Base-by-base conservation (phyloP, 2,797 vertebrate genomes). In the Sitta carolinensis region DNA sequence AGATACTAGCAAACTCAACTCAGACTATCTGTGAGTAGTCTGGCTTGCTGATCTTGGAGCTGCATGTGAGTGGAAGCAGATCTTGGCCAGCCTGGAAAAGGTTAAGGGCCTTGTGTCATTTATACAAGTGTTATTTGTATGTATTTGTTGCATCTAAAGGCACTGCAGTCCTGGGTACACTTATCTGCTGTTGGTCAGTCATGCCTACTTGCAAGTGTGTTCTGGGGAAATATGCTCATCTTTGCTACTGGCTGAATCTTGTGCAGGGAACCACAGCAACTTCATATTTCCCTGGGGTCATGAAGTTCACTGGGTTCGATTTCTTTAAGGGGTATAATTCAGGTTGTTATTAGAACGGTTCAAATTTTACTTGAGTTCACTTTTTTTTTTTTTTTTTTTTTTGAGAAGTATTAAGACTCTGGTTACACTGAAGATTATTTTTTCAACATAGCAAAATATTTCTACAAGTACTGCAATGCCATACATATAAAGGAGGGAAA, bases 171-270 rank as follows among this genome's bases (percentile, higher is more conserved):
- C 30, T 30, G 30, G 11, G 16, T 42, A 0, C 36, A 6, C 43
- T 87, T 36, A 29, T 38, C 18, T 43, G 6, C 19, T 57, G 7
- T 7, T 59, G 20, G 14, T 45, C 54, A 64, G 6, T 23, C 29
- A 7, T 8, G 9, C 25, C 19, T 52, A 9, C 5, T 40, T 4
- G 1, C 5, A 6, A 2, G 1, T 27, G 6, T 42, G 6, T 16
- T 4, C 21, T 45, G 34, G 45, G 21, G 10, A 83, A 83, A 73
- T 40, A 30, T 5, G 1, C 8, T 70, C 26, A 20, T 32, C 6
- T 47, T 63, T 61, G 22, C 45, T 54, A 10, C 10, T 32, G 30
- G 3, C 11, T 77, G 47, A 45, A 58, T 27, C 61, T 59, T 77
- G 27, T 34, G 30, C 8, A 59, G 19, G 43, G 30, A 57, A 12